phyloP scores from a whole-genome alignment of 2,113 vertebrate species.

The Ondatra zibethicus region DNA sequence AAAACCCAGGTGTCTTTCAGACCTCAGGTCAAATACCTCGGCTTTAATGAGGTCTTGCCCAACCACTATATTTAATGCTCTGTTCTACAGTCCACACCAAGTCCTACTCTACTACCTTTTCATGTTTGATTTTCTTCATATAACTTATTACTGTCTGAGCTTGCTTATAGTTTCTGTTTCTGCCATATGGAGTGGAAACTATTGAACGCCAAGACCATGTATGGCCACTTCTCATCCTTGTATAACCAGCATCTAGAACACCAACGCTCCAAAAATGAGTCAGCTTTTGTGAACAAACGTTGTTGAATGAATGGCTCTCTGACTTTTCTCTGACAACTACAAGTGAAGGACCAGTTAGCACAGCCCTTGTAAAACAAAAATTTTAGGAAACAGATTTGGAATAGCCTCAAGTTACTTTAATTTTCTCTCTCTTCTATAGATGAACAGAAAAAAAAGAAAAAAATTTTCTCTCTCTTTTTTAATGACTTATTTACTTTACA shows the following conservation, averaged over 20 bases:
- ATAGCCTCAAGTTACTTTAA: not conserved
- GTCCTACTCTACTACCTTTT: not conserved
- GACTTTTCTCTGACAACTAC: conserved; percentile 7
- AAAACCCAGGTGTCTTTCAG: not conserved
- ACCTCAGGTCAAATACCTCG: not conserved
- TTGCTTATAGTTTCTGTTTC: conserved; percentile 3
- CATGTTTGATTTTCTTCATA: conserved; percentile 5
- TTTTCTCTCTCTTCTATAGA: not conserved
- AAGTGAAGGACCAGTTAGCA: not conserved
- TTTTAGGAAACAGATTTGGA: not conserved
- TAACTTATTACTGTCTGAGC: not conserved
- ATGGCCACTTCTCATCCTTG: not conserved
- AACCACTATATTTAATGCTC: not conserved
- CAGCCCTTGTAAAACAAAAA: not conserved
- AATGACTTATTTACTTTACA: not conserved
- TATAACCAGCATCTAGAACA: not conserved
- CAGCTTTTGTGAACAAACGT: not conserved
- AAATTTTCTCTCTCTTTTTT: not conserved
- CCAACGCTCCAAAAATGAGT: not conserved
- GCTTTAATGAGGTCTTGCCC: not conserved
- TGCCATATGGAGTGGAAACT: not conserved
- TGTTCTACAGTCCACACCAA: not conserved
- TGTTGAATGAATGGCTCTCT: not conserved
- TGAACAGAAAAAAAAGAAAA: no score
- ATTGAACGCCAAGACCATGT: not conserved